A percentile compares a stretch with the other conserved stretches of the same genome.
Conservation (phyloP, 2,888 invertebrate genomes). For the Erebia ligea region DNA sequence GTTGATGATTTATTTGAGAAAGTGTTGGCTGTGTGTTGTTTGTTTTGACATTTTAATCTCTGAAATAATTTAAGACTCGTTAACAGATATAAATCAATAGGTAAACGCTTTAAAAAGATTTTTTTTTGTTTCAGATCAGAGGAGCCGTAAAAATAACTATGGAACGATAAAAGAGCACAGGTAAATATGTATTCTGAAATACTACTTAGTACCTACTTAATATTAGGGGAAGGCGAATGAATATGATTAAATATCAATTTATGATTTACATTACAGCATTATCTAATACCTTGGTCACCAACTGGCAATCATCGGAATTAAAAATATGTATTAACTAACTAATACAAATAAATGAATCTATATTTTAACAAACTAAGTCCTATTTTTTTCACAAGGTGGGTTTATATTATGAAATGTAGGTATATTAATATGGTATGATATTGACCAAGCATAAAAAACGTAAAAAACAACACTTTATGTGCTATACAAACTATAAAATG, state of each 20-base stretch:
- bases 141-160: constrained; percentile 3
- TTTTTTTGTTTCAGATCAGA: constrained; percentile 30
- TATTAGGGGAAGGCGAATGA: background rate
- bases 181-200: constrained; percentile 8
- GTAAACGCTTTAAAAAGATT: background rate
- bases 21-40: constrained; percentile 50
- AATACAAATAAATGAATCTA: too few species aligned
- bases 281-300: too few species aligned
- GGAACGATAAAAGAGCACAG: constrained; percentile 24
- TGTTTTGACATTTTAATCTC: constrained; percentile 55
- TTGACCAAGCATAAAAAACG: constrained; percentile 24
- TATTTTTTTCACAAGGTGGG: background rate
- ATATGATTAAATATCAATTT: too few species aligned
- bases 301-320: too few species aligned
- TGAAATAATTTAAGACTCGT: constrained; percentile 32
- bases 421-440: background rate
- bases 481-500: constrained; percentile 17
- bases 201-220: background rate
- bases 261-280: too few species aligned
- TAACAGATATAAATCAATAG: background rate
- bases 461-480: constrained; percentile 19
- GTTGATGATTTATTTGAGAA: constrained; percentile 66
- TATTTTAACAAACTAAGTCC: background rate
- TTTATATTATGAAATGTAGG: background rate
- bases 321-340: too few species aligned